Conservation (phyloP, 2,888 invertebrate genomes). For the Dioctria linearis region DNA sequence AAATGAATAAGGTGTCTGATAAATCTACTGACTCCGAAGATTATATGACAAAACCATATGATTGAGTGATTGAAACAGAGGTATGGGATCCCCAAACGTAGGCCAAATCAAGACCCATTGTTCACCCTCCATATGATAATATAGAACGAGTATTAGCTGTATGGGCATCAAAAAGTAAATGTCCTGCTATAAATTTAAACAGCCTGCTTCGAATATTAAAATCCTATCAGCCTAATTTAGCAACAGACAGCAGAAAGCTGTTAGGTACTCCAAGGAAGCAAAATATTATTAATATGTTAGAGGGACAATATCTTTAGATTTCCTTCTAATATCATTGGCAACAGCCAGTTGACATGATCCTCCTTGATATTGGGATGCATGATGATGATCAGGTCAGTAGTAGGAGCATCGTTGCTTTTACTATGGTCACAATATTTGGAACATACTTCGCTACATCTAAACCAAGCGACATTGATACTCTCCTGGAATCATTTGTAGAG, state of each 20-base stretch:
- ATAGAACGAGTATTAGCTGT: no score
- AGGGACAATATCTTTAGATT: background rate
- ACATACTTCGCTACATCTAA: constrained; percentile 6
- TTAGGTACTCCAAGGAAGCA: background rate
- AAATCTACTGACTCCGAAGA: no score
- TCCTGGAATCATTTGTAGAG: background rate
- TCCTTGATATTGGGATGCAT: background rate
- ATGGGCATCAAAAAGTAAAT: background rate
- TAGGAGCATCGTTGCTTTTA: background rate
- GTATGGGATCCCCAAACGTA: no score
- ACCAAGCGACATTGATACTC: no score
- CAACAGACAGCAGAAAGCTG: background rate
- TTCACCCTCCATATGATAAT: no score
- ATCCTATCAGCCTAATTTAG: background rate
- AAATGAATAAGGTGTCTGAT: no score
- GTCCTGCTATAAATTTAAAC: background rate
- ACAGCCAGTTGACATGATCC: background rate
- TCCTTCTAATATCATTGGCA: background rate
- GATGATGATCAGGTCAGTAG: background rate
- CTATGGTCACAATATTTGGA: background rate
- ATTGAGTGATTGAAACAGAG: no score
- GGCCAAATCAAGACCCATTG: no score
- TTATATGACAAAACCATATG: no score
- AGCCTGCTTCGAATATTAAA: background rate
- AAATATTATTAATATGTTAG: background rate